Evolutionary conservation across 2,113 vertebrate species (phyloP), one percentile per base, ranked within the genome.

Genomic region (Dipodomys ordii): DNA sequence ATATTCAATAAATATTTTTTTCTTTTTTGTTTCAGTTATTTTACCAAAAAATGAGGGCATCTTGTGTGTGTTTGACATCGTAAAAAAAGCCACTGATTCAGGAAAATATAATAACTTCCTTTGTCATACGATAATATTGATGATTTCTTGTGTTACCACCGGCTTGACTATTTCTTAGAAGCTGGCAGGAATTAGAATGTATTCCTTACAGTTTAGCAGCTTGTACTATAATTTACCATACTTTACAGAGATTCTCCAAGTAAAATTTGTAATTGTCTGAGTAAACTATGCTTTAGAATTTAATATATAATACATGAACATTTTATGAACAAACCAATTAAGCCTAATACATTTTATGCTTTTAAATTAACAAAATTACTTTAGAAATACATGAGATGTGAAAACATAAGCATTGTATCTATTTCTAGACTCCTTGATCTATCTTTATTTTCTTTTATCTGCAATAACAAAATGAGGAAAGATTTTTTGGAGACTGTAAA

Each of bases 281-380:
- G 28, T 95, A 97, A 89, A 93, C 65, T 85, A 67, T 81, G 78
- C 53, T 96, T 95, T 93, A 94, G 92, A 95, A 65, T 83, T 77
- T 93, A 95, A 94, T 95, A 93, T 92, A 96, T 68, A 95, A 97
- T 93, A 95, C 90, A 95, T 93, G 85, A 94, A 82, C 82, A 96
- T 96, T 96, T 97, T 96, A 96, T 96, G 90, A 95, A 92, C 35
- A 94, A 95, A 95, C 81, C 93, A 95, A 95, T 96, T 96, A 94
- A 73, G 44, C 13, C 44, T 96, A 94, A 95, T 94, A 93, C 30
- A 94, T 92, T 96, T 94, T 95, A 87, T 94, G 69, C 73, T 62
- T 93, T 89, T 93, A 96, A 95, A 92, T 95, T 91, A 96, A 71
- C 84, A 83, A 84, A 96, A 95, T 82, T 96, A 83, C 76, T 92